phyloP scores from a whole-genome alignment of 2,888 invertebrate genomes.

The Plagodis dolabraria region DNA sequence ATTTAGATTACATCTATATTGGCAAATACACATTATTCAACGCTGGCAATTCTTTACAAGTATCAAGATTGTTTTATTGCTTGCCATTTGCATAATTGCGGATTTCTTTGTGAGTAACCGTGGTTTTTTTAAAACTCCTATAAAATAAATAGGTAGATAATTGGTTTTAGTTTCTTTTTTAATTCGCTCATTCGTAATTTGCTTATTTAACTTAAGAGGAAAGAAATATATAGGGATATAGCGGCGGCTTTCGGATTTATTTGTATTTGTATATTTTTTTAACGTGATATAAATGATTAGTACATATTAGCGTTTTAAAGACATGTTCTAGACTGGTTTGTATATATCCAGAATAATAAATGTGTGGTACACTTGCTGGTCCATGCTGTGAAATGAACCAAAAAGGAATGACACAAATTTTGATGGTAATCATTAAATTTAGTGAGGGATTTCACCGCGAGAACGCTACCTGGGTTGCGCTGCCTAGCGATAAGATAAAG shows the following conservation, averaged over 20 bases:
- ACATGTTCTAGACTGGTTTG: no score
- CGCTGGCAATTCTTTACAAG: constrained; percentile 26
- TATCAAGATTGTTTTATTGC: constrained; percentile 31
- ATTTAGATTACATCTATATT: constrained; percentile 17
- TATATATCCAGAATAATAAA: no score
- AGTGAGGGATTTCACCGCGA: constrained; percentile 9
- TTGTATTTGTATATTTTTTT: no score
- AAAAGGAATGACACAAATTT: not conserved
- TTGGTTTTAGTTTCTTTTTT: no score
- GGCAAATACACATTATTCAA: constrained; percentile 25
- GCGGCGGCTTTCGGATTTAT: no score
- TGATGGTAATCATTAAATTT: constrained; percentile 4
- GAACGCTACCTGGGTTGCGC: constrained; percentile 19
- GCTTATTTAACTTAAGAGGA: no score
- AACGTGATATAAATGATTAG: no score
- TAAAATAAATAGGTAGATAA: not conserved
- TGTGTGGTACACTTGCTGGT: no score
- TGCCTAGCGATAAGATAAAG: constrained; percentile 40
- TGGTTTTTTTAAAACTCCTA: not conserved
- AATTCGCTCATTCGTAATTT: no score
- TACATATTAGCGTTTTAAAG: no score
- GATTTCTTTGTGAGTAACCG: constrained; percentile 30
- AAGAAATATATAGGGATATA: no score
- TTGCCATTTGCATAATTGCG: constrained; percentile 31
- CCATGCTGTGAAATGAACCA: not conserved